Evolutionary conservation across 1,140 invertebrate genomes (phyloP).

Genomic region (Neotoxoptera formosana): DNA sequence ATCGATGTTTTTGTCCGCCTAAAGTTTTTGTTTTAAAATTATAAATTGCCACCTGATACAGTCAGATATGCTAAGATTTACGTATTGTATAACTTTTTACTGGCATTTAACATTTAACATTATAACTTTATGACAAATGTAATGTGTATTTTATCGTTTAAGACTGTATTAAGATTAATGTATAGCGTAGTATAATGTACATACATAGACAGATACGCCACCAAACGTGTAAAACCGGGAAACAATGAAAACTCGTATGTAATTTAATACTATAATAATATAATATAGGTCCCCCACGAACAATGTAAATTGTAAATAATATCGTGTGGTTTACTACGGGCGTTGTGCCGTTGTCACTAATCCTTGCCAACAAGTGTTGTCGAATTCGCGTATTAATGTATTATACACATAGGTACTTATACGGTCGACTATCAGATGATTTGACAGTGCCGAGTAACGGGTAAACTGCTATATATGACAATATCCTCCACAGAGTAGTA

Average conservation of each 20-base stretch:
- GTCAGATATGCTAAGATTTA: neutral
- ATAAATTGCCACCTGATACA: neutral
- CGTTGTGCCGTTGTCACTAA: neutral
- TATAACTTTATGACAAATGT: neutral
- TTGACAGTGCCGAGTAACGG: neutral
- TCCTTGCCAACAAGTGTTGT: neutral
- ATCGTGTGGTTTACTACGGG: neutral
- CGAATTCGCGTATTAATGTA: neutral
- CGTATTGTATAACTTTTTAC: neutral
- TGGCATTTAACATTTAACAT: neutral
- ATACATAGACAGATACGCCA: neutral
- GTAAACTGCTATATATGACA: neutral
- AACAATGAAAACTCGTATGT: neutral
- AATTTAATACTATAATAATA: slow-evolving; percentile 15
- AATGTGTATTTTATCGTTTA: neutral
- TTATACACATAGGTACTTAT: neutral
- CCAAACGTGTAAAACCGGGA: neutral
- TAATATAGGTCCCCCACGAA: neutral
- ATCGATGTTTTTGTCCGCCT: neutral
- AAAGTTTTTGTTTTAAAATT: neutral
- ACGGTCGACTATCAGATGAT: neutral
- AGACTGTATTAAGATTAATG: neutral
- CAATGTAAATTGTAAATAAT: slow-evolving; percentile 11
- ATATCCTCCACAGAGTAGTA: neutral
- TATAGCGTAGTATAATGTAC: neutral